These are phyloP conservation scores for Leguminivora glycinivorella DNA, from an alignment of 1,140 invertebrate genomes.

Conservation along the genomic window DNA sequence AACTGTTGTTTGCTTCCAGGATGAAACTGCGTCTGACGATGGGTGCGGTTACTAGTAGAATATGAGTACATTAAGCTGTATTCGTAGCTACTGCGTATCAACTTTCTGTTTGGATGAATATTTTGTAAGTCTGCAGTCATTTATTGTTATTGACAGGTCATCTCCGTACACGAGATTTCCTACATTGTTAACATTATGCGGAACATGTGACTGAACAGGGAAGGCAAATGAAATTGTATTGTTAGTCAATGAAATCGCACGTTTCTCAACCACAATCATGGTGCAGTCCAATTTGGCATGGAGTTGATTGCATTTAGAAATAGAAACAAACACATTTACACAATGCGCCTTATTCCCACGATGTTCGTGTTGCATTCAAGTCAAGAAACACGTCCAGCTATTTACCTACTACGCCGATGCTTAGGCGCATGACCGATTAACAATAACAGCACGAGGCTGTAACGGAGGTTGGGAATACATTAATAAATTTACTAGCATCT, in stretches of 20 bases:
- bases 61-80: no score
- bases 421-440: slow-evolving; percentile 16
- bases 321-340: slow-evolving; percentile 27
- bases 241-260: slow-evolving; percentile 5
- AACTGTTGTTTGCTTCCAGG: not conserved
- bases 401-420: not conserved
- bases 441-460: slow-evolving; percentile 20
- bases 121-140: no score
- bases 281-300: slow-evolving; percentile 20
- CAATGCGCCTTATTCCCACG: slow-evolving; percentile 23
- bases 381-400: slow-evolving; percentile 13
- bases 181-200: not conserved
- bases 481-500: not conserved
- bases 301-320: slow-evolving; percentile 28
- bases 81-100: no score
- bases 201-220: not conserved
- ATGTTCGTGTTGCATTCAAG: slow-evolving; percentile 17
- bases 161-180: not conserved
- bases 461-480: slow-evolving; percentile 3
- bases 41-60: no score
- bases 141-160: no score
- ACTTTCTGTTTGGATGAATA: not conserved
- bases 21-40: not conserved
- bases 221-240: slow-evolving; percentile 4
- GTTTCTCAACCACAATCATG: slow-evolving; percentile 13